Evolutionary conservation across 2,113 vertebrate genomes (phyloP).

Genomic region (Proteles cristata): DNA sequence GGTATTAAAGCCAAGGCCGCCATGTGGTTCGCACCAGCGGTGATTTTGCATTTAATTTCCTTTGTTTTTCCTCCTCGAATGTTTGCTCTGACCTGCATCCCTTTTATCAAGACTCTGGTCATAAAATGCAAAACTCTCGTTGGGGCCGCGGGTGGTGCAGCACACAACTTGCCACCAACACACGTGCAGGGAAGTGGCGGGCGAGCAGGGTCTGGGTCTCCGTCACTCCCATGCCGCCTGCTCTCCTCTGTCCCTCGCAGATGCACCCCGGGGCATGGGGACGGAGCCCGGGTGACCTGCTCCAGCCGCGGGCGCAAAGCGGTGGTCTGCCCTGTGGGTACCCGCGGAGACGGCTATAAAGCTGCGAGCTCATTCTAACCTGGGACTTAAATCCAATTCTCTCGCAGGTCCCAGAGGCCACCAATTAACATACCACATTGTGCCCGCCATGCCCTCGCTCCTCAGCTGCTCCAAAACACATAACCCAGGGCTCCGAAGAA

Average conservation of each 20-base stretch:
- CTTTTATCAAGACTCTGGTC: constrained; percentile 71
- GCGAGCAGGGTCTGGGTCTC: rapidly evolving
- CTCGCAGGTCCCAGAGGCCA: constrained; percentile 68
- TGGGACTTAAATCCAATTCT: constrained; percentile 67
- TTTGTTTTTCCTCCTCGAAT: constrained; percentile 69
- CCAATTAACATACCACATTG: constrained; percentile 73
- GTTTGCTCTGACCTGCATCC: constrained; percentile 68
- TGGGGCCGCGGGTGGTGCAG: not conserved
- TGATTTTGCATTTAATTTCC: constrained; percentile 75
- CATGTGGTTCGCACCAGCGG: constrained; percentile 38
- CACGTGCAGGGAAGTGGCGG: not conserved
- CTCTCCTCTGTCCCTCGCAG: not conserved
- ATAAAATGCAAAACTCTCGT: constrained; percentile 74
- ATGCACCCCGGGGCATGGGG: rapidly evolving
- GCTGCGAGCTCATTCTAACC: constrained; percentile 23
- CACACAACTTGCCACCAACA: no score
- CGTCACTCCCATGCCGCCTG: rapidly evolving
- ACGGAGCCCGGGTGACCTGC: rapidly evolving
- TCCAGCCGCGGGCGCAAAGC: rapidly evolving
- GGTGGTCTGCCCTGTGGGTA: not conserved
- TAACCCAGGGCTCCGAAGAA: constrained; percentile 66
- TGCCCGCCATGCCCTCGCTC: not conserved
- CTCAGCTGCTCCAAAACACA: constrained; percentile 63
- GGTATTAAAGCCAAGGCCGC: constrained; percentile 62
- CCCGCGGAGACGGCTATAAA: constrained; percentile 50